These are phyloP conservation scores for Druon quercuslanigerum DNA, from an alignment of 1,140 invertebrate genomes.

Conservation along the genomic window DNA sequence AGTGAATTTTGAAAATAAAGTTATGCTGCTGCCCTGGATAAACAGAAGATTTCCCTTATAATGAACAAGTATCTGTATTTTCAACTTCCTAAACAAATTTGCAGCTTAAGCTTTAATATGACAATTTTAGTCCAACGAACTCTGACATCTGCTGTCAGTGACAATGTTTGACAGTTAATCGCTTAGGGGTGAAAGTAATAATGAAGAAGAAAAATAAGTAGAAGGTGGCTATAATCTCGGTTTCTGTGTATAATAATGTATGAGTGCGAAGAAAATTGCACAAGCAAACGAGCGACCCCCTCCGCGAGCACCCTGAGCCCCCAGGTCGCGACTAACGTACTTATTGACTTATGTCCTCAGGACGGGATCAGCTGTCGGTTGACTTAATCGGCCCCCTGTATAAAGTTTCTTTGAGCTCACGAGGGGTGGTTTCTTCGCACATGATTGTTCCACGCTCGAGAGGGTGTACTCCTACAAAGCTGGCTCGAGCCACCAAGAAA, in stretches of 20 bases:
- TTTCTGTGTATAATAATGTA: background rate
- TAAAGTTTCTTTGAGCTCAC: constrained; percentile 40
- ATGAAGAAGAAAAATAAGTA: constrained; percentile 22
- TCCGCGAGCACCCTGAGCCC: constrained; percentile 29
- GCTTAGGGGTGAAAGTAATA: background rate
- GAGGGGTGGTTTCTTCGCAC: constrained; percentile 55
- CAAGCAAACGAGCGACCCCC: constrained; percentile 24
- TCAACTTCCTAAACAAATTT: too few species aligned
- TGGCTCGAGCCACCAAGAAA: constrained; percentile 12
- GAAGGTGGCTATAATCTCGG: constrained; percentile 15
- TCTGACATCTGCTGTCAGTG: constrained; percentile 7
- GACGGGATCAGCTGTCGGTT: constrained; percentile 59
- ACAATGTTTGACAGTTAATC: too few species aligned
- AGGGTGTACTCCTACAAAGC: constrained; percentile 44
- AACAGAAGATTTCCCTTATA: too few species aligned
- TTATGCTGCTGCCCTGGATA: too few species aligned
- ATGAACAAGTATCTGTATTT: too few species aligned
- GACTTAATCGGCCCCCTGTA: constrained; percentile 52
- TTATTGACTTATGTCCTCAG: constrained; percentile 59
- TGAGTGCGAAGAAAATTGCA: constrained; percentile 39
- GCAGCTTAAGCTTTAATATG: too few species aligned
- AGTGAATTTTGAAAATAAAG: too few species aligned
- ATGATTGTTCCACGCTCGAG: constrained; percentile 52
- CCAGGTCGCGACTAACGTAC: constrained; percentile 47
- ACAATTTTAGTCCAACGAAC: constrained; percentile 10